Conservation (phyloP, 1,140 invertebrate genomes). For the Meloidogyne hapla region DNA sequence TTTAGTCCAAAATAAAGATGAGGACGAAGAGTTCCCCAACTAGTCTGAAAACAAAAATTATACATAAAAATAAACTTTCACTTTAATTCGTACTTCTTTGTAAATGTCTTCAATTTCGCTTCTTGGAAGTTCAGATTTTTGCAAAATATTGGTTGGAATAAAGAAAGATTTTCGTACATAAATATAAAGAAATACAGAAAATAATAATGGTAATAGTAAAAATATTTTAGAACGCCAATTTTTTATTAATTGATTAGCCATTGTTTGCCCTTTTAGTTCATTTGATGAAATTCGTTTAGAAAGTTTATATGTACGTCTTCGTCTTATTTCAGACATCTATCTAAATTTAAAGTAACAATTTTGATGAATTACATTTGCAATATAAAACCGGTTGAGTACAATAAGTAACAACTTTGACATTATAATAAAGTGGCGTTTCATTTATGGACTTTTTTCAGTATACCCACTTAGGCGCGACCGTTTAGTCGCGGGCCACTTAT, state of each 20-base stretch:
- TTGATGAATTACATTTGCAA: background rate
- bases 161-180: constrained; percentile 10
- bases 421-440: too few species aligned
- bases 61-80: background rate
- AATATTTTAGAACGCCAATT: background rate
- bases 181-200: background rate
- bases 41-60: constrained; percentile 32
- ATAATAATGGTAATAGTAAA: constrained; percentile 4
- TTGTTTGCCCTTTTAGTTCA: background rate
- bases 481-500: too few species aligned
- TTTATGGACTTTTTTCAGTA: too few species aligned
- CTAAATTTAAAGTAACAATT: background rate
- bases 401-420: background rate
- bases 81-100: constrained; percentile 11
- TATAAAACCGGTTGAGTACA: background rate
- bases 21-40: constrained; percentile 86
- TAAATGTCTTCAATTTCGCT: constrained; percentile 19
- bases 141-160: background rate
- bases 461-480: too few species aligned
- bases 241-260: background rate
- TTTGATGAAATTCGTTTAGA: background rate
- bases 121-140: constrained; percentile 22
- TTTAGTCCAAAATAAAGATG: constrained; percentile 78
- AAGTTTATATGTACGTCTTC: background rate
- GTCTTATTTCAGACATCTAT: background rate